phyloP scores from a whole-genome alignment of 1,140 invertebrate genomes.

The Bombus haemorrhoidalis region DNA sequence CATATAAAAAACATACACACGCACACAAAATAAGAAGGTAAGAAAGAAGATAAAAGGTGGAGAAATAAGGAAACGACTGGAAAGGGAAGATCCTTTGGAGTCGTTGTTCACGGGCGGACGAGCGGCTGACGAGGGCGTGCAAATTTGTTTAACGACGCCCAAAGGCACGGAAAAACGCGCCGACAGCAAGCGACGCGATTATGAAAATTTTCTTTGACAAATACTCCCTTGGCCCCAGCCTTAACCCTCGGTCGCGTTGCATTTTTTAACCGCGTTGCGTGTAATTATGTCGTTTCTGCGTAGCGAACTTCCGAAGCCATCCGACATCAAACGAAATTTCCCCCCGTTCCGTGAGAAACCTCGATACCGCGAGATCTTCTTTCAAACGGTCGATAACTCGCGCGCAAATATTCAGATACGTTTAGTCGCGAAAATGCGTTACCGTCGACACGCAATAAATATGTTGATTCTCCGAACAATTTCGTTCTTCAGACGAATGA shows the following conservation, averaged over 20 bases:
- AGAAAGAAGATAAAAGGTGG: constrained; percentile 17
- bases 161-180: constrained; percentile 70
- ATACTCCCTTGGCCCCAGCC: constrained; percentile 40
- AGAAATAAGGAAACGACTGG: constrained; percentile 3
- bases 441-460: neutral
- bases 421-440: neutral
- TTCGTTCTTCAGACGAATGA: no score
- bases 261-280: constrained; percentile 40
- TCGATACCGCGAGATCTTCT: constrained; percentile 1
- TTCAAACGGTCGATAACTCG: neutral
- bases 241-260: constrained; percentile 41
- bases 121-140: constrained; percentile 78
- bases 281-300: constrained; percentile 63
- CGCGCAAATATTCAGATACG: constrained; percentile 7
- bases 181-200: constrained; percentile 55
- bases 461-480: no score
- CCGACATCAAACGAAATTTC: constrained; percentile 53
- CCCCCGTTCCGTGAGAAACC: constrained; percentile 12
- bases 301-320: constrained; percentile 33
- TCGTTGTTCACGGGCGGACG: constrained; percentile 73
- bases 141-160: constrained; percentile 81
- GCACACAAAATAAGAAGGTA: neutral
- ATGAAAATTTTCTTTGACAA: constrained; percentile 69
- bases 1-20: neutral
- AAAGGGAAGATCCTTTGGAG: constrained; percentile 43